Evolutionary conservation across 2,113 vertebrate species (phyloP).

Genomic region (Sturnira hondurensis): DNA sequence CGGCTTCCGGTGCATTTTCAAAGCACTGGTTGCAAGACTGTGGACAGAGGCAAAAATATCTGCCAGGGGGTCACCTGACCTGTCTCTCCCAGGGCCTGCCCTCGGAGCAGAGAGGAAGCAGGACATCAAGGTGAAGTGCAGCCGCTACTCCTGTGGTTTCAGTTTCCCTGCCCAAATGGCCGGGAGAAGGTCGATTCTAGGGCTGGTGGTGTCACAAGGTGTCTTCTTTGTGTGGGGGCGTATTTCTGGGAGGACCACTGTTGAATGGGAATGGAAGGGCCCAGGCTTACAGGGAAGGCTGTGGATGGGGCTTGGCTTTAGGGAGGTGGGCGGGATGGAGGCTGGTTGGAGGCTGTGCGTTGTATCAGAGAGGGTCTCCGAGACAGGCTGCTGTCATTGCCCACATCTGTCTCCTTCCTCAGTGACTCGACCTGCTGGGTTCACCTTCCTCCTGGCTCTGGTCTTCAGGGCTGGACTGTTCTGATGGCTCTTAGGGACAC

Average conservation of each 20-base stretch:
- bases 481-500: not conserved
- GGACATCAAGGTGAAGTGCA: not conserved
- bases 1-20: not conserved
- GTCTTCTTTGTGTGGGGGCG: not conserved
- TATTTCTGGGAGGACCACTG: not conserved
- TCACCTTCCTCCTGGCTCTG: not conserved
- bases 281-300: not conserved
- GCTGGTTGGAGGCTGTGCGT: not conserved
- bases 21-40: not conserved
- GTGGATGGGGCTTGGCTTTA: not conserved
- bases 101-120: not conserved
- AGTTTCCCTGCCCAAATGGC: not conserved
- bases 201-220: not conserved
- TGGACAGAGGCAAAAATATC: not conserved
- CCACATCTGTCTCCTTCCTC: not conserved
- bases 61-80: not conserved
- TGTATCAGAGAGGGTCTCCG: not conserved
- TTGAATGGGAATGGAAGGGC: not conserved
- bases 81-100: not conserved
- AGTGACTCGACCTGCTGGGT: not conserved
- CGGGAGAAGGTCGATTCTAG: not conserved
- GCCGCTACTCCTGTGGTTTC: not conserved
- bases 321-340: not conserved
- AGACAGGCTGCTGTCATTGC: not conserved
- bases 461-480: not conserved